Conservation (phyloP, 2,797 vertebrate genomes). For the Coregonus ussuriensis region DNA sequence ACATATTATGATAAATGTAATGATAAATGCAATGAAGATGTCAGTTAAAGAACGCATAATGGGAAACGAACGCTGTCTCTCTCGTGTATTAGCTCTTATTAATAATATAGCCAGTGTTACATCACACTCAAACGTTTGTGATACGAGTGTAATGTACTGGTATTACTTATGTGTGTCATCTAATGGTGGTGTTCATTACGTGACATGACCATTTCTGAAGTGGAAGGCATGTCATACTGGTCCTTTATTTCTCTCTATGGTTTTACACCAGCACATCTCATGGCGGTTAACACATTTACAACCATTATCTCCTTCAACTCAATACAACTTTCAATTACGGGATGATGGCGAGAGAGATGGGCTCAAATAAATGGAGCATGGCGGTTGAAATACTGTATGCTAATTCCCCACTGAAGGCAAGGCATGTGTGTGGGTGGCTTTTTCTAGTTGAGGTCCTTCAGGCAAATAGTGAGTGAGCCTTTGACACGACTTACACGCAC, state of each 20-base stretch:
- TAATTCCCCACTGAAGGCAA: conserved; percentile 28
- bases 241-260: conserved; percentile 53
- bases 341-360: conserved; percentile 47
- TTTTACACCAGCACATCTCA: conserved; percentile 56
- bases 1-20: conserved; percentile 39
- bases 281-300: conserved; percentile 62
- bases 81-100: conserved; percentile 46
- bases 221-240: conserved; percentile 55
- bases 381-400: conserved; percentile 53
- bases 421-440: conserved; percentile 1
- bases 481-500: neutral
- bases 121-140: conserved; percentile 28
- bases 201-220: conserved; percentile 31
- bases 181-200: conserved; percentile 57
- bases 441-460: neutral
- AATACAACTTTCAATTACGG: conserved; percentile 74
- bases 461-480: neutral
- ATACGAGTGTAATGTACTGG: neutral
- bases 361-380: conserved; percentile 65
- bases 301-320: conserved; percentile 71
- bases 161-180: neutral
- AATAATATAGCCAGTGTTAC: conserved; percentile 34
- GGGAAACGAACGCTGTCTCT: conserved; percentile 21
- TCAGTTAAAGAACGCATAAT: conserved; percentile 1
- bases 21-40: conserved; percentile 33